Evolutionary conservation across 2,113 vertebrate genomes (phyloP), one percentile per base, ranked within the genome.

Genomic region (Argyrosomus japonicus): DNA sequence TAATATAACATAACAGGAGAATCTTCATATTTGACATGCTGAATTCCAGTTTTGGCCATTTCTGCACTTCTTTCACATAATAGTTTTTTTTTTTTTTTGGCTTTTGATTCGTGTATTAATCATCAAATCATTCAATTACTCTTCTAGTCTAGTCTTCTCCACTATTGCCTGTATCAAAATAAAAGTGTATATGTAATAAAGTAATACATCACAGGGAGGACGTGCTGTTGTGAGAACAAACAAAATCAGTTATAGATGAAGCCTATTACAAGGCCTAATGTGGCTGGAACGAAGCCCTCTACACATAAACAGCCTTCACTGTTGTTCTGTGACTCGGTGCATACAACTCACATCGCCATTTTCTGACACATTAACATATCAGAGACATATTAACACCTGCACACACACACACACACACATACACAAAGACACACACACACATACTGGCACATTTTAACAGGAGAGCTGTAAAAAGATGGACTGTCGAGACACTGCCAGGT

Each of bases 401-500:
- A 68, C 77, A 74, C 23, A 45, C 58, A 71, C 61, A 51, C 51
- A 78, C 47, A 68, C 13, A 75, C 68, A 70, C 80, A 76, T 27
- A 57, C 54, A 58, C 51, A 71, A n/a, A 70, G 6, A 77, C 67
- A 69, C 77, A 78, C 32, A 43, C 65, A 73, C 23, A 62, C 71
- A 77, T 27, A 61, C 48, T 7, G 47, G 67, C 87, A 78, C 27
- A 18, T 74, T 89, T 83, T 77, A 81, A 83, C 77, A 77, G 72
- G 75, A 81, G 88, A 68, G 69, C 82, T 80, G 81, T 81, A 82
- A 89, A 84, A 84, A 76, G 88, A 89, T 83, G 89, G 71, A 91
- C 83, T 87, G 80, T 86, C 21, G 67, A 89, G 85, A 84, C 81
- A 67, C 61, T 79, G 85, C 85, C 93, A 92, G 87, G 85, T 93